Base-by-base conservation (phyloP, 2,797 vertebrate species). In the Scolopax rusticola region DNA sequence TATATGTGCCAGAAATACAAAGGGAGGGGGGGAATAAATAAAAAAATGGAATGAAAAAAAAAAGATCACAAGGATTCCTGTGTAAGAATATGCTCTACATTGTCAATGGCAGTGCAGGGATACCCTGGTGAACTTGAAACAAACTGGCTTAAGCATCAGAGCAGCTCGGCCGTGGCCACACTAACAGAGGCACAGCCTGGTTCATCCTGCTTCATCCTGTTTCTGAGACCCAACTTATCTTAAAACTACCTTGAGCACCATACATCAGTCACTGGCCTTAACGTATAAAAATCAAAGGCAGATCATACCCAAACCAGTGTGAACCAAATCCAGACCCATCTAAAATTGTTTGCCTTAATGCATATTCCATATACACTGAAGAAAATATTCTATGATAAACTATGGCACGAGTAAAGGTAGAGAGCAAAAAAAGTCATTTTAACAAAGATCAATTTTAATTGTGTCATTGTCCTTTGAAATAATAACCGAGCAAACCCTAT, bases 271-370 rank as follows among this genome's bases (percentile, higher is more conserved):
- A 4, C n/a, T 6, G 38, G 30, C 45, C 38, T 36, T 3, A 40
- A 7, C 0, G 2, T 12, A 17, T 4, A 27, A 89, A 90, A 83
- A 64, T 11, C 16, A 6, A 70, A 70, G 30, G 16, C 18, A 69
- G 57, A 57, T 40, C 1, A 0, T 15, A 50, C 36, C 12, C 47
- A 93, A 96, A 68, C 2, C 16, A 24, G 41, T 10, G 50, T 61
- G 84, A 97, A 90, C 11, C 68, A n/a, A 93, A 93, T 33, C 89
- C 80, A 97, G 94, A 77, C 65, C 75, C 81, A 32, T 81, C 96
- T 91, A 59, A 92, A 96, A 71, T 41, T 53, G 50, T 87, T 93
- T 94, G 77, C 61, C 50, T 51, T 65, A 80, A 21, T 12, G 1
- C 16, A 69, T 73, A 16, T 88, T 94, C 40, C 51, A 68, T 43